These are phyloP conservation scores for Sebastes hopkinsi DNA, from an alignment of 2,797 vertebrate species.

Conservation along the genomic window DNA sequence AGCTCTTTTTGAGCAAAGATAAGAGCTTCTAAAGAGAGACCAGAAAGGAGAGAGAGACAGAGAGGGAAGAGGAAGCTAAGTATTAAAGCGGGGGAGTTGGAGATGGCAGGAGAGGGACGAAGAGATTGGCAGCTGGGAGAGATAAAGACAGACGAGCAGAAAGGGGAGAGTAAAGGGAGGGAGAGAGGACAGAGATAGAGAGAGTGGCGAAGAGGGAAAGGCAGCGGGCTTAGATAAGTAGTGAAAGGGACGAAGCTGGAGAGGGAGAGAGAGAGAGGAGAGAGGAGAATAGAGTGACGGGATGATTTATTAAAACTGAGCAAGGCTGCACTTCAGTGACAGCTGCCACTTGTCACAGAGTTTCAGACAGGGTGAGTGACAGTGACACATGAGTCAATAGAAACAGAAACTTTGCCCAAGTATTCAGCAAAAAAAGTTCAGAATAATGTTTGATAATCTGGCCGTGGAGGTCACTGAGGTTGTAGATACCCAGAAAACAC, in stretches of 20 bases:
- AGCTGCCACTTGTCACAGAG: constrained; percentile 63
- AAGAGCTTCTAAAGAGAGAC: constrained; percentile 50
- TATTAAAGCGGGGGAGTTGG: constrained; percentile 28
- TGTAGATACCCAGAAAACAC: background rate
- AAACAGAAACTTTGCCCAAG: constrained; percentile 34
- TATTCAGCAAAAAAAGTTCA: constrained; percentile 8
- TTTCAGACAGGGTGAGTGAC: constrained; percentile 42
- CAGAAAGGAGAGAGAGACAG: constrained; percentile 16
- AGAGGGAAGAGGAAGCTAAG: constrained; percentile 31
- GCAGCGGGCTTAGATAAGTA: constrained; percentile 54
- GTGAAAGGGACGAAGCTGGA: constrained; percentile 38
- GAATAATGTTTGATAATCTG: constrained; percentile 14
- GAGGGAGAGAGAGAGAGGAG: constrained; percentile 10
- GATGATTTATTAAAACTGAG: constrained; percentile 68
- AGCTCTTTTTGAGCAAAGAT: constrained; percentile 48
- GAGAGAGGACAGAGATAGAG: constrained; percentile 42
- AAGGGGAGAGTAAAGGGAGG: constrained; percentile 24
- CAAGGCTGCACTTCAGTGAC: constrained; percentile 41
- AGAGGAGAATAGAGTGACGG: constrained; percentile 23
- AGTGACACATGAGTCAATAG: constrained; percentile 36
- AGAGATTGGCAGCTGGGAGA: constrained; percentile 60
- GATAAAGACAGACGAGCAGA: constrained; percentile 59
- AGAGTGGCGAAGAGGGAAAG: constrained; percentile 30
- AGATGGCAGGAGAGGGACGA: constrained; percentile 39
- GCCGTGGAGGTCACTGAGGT: background rate